These are phyloP conservation scores for Rallus limicola DNA, from an alignment of 2,113 vertebrate species.

Conservation along the genomic window DNA sequence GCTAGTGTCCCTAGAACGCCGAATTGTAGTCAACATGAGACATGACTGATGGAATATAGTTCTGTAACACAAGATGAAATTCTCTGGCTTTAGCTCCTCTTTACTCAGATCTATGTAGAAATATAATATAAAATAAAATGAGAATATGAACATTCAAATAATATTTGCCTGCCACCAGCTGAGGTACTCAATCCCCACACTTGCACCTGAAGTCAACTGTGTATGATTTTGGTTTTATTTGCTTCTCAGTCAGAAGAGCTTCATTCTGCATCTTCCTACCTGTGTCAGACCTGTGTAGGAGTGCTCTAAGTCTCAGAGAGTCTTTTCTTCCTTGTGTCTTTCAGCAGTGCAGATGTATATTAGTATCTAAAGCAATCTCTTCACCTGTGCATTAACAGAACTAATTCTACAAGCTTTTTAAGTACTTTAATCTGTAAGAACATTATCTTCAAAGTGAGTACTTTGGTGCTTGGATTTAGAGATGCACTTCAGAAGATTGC, in stretches of 20 bases:
- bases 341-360: neutral
- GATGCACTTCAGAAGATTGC: neutral
- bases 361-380: neutral
- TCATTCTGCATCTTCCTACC: neutral
- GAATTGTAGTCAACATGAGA: neutral
- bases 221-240: neutral
- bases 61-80: neutral
- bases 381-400: neutral
- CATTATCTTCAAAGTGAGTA: neutral
- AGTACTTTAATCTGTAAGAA: constrained; percentile 32
- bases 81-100: neutral
- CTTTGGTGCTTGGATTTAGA: neutral
- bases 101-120: neutral
- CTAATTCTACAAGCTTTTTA: neutral
- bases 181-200: neutral
- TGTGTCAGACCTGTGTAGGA: neutral
- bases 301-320: neutral
- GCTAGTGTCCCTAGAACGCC: neutral
- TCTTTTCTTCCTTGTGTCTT: neutral
- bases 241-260: neutral
- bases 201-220: neutral
- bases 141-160: neutral
- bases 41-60: neutral
- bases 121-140: neutral
- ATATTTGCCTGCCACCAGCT: neutral